A percentile compares a stretch with the other conserved stretches of the same genome.
Conservation (phyloP, 2,113 vertebrate species). For the Marmota flaviventris region DNA sequence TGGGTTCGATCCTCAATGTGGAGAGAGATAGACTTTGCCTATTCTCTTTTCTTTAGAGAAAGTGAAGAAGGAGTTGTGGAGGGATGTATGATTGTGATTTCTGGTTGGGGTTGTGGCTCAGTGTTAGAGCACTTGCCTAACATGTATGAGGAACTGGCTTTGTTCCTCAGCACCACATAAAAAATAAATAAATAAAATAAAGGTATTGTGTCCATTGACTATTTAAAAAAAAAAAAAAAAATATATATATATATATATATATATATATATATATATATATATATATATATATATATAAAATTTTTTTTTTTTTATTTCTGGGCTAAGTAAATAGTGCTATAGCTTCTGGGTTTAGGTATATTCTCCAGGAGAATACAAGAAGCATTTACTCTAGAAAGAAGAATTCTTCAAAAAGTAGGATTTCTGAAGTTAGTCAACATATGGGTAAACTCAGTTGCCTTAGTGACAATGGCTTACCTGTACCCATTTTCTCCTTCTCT, state of each 20-base stretch:
- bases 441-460: conserved; percentile 72
- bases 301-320: background rate
- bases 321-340: background rate
- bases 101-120: no score
- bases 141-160: no score
- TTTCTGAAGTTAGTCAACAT: conserved; percentile 71
- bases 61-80: background rate
- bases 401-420: conserved; percentile 31
- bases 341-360: background rate
- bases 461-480: conserved; percentile 35
- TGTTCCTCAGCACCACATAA: no score
- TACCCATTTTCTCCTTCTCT: background rate
- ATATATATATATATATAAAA: no score
- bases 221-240: no score
- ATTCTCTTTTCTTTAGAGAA: conserved; percentile 26
- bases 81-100: background rate
- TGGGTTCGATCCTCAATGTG: background rate
- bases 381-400: conserved; percentile 55
- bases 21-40: background rate
- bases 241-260: no score
- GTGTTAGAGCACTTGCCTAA: no score
- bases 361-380: background rate
- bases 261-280: no score
- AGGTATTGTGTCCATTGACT: no score
- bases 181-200: no score